Conservation (phyloP, 2,113 vertebrate species). For the Malurus elegans region DNA sequence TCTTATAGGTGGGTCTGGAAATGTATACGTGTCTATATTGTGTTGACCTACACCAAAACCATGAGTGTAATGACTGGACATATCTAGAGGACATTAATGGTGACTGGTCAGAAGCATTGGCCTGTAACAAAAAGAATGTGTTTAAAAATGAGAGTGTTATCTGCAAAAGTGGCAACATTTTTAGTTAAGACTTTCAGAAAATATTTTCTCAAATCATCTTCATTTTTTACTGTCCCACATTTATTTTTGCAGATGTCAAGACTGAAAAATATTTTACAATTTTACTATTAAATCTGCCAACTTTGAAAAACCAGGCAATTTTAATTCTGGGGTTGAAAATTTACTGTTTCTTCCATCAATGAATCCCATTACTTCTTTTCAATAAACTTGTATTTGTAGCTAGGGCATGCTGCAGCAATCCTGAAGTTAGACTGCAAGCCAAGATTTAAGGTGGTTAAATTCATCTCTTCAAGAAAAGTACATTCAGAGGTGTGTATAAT, state of each 20-base stretch:
- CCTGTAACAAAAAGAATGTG: background rate
- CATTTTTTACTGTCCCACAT: background rate
- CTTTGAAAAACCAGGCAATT: background rate
- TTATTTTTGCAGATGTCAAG: background rate
- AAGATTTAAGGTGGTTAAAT: background rate
- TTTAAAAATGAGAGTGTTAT: background rate
- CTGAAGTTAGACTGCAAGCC: background rate
- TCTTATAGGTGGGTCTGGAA: background rate
- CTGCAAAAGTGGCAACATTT: background rate
- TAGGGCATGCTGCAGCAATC: background rate
- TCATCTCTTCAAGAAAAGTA: background rate
- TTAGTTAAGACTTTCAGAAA: background rate
- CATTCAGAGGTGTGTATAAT: background rate
- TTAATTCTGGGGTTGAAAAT: background rate
- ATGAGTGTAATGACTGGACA: rapidly evolving
- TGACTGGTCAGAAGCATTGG: background rate
- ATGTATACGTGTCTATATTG: background rate
- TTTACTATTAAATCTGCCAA: background rate
- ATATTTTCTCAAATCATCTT: background rate
- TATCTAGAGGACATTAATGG: background rate
- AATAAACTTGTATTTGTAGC: background rate
- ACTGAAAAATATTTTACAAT: background rate
- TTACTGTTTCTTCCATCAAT: background rate
- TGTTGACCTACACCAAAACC: background rate
- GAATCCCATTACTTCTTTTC: background rate